phyloP scores from a whole-genome alignment of 2,113 vertebrate species.

The Catharus fuscescens region DNA sequence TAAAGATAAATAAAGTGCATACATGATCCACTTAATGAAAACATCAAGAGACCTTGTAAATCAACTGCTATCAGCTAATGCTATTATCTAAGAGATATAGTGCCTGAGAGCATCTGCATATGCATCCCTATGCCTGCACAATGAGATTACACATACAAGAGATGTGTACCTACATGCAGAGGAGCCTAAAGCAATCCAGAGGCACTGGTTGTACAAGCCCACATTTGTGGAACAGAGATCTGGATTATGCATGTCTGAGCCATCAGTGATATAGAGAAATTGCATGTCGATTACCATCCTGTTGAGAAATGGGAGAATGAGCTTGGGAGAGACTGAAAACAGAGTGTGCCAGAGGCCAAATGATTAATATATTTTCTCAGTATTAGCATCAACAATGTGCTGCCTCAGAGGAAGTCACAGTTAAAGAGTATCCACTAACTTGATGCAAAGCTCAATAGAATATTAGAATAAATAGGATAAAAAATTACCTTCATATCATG shows the following conservation, averaged over 20 bases:
- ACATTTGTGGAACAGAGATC: background rate
- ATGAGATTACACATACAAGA: background rate
- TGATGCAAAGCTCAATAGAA: constrained; percentile 50
- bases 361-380: constrained; percentile 46
- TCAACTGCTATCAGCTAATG: constrained; percentile 13
- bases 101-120: background rate
- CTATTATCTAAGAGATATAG: constrained; percentile 1
- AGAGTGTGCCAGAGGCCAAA: constrained; percentile 53
- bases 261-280: background rate
- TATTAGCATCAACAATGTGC: constrained; percentile 46
- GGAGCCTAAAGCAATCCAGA: constrained; percentile 15
- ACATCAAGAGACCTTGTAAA: constrained; percentile 4
- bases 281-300: constrained; percentile 4
- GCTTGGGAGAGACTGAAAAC: background rate
- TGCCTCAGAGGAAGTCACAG: constrained; percentile 52
- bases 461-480: constrained; percentile 51
- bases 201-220: background rate
- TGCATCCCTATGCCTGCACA: background rate
- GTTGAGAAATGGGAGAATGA: constrained; percentile 10
- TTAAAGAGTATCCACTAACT: constrained; percentile 43
- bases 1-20: background rate
- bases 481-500: constrained; percentile 42
- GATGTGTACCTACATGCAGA: background rate
- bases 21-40: constrained; percentile 22
- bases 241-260: background rate